Evolutionary conservation across 2,113 vertebrate species (phyloP), one percentile per base, ranked within the genome.

Genomic region (Lagopus leucura): DNA sequence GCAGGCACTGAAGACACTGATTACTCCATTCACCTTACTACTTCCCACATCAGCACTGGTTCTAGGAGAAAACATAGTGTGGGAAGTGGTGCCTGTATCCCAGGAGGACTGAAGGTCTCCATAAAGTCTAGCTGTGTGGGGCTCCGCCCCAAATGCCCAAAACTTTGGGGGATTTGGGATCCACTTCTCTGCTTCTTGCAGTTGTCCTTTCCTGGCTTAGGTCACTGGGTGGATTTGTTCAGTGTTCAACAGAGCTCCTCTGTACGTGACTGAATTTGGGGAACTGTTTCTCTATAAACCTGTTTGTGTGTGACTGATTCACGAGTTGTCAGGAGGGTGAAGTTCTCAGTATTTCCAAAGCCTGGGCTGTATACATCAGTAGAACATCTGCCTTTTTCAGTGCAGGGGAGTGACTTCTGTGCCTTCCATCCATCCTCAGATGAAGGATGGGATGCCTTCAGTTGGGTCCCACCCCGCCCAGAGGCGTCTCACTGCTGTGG

Each of bases 251-350:
- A 10, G 8, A 57, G 24, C 36, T 76, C 84, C 40, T 27, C 66
- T 40, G 8, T 7, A 2, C 1, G 9, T 24, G n/a, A 48, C 10
- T 93, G 77, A 72, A 42, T 57, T 61, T 69, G 52, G 77, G 27
- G 27, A 43, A 72, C 72, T 88, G n/a, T 32, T 78, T 38, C 32
- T 80, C 28, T 28, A 2, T 27, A 78, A 48, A 57, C 15, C 13
- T 0, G 6, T n/a, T 36, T 20, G 3, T 16, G 32, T 0, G 0
- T 27, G 34, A 55, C 24, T 70, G 20, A 11, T 84, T 67, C 75
- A 14, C 27, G 21, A 34, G 32, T 34, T 30, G 0, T 28, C 27
- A 7, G 30, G 27, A 24, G 28, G 57, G 19, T 30, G 12, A 24
- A 38, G 21, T 30, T 79, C n/a, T n/a, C 25, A 6, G 52, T 38